Base-by-base conservation (phyloP, 2,888 invertebrate genomes). In the Trissolcus brochymenae region DNA sequence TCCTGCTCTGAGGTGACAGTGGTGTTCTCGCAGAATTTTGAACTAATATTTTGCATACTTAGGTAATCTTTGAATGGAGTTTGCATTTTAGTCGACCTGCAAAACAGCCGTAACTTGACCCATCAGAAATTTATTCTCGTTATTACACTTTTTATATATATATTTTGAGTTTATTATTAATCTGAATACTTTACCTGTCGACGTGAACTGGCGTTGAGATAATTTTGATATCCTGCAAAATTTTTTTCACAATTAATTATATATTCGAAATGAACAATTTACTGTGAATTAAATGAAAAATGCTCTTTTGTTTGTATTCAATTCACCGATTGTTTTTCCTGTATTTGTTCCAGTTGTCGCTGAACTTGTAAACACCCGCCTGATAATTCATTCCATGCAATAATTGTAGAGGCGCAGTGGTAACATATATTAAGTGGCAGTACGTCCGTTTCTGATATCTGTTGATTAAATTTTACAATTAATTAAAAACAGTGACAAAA, bases 351-450 rank as follows among this genome's bases (percentile, higher is more conserved):
- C 53, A 86, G 82, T 54, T 80, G 80, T 14, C 87, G 85, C 81
- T 94, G 92, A 0, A 93, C 92, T 67, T 91, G 91, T 40, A 90
- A 80, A 82, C 92, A 92, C 79, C 91, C 90, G 77, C 91, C 86
- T 59, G 90, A 90, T 64, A 94, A 89, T 82, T 93, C 92, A 82
- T 93, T 92, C 92, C 93, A 94, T 0, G 92, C 91, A 62, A 93
- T 85, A 55, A 94, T 85, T 0, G 92, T 92, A 75, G 91, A 91
- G 0, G 92, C 91, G 84, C 94, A 94, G 78, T 91, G 91, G 86
- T 91, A 92, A 89, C 94, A 94, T 79, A 93, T 89, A 79, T 91
- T 91, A 54, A 90, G 85, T 0, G 94, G 93, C 73, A 94, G 87
- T 11, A 84, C 86, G 82, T 94, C 93, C 0, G 83, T 82, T 76